These are phyloP conservation scores for Carcina quercana DNA, from an alignment of 2,888 invertebrate species.

Conservation along the genomic window DNA sequence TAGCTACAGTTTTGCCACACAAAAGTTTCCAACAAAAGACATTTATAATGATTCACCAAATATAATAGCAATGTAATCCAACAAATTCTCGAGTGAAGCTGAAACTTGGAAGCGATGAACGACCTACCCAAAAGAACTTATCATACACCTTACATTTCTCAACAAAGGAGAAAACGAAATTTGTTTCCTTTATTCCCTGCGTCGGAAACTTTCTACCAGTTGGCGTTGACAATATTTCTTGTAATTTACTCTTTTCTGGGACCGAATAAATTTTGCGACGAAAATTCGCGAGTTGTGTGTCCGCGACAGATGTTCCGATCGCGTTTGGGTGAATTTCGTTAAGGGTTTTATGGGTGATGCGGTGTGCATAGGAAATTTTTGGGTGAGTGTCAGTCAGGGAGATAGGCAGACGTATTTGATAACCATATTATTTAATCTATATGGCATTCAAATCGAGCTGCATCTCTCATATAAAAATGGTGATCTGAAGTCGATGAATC, in stretches of 20 bases:
- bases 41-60: no score
- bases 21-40: no score
- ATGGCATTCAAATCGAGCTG: no score
- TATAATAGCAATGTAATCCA: no score
- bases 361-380: neutral
- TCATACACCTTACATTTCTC: slow-evolving; percentile 15
- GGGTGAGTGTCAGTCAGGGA: neutral
- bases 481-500: no score
- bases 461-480: no score
- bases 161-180: slow-evolving; percentile 31
- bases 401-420: no score
- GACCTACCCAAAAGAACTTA: neutral
- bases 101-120: no score
- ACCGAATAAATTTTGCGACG: slow-evolving; percentile 53
- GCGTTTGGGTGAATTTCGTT: slow-evolving; percentile 15
- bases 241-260: slow-evolving; percentile 59
- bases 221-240: slow-evolving; percentile 56
- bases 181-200: slow-evolving; percentile 22
- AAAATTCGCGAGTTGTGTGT: slow-evolving; percentile 29
- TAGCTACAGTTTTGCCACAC: no score
- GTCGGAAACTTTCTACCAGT: slow-evolving; percentile 33
- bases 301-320: slow-evolving; percentile 44
- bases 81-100: no score
- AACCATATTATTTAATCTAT: no score
- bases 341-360: slow-evolving; percentile 17